Evolutionary conservation across 1,140 invertebrate species (phyloP), one percentile per base, ranked within the genome.

Genomic region (Dendrolimus kikuchii): DNA sequence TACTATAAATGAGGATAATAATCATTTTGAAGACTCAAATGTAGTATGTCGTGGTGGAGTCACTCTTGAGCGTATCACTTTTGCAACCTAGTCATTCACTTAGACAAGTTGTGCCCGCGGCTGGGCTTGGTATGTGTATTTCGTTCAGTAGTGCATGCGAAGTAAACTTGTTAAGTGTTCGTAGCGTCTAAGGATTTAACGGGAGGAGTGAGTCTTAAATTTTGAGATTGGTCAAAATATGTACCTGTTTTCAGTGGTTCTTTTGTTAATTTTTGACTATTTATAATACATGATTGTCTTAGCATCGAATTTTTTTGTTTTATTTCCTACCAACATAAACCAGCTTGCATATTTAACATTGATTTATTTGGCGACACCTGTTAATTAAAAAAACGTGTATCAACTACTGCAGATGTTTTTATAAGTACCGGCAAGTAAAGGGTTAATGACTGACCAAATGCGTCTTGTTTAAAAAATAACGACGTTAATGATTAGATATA

Each of bases 211-310:
- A 77, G 68, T 78, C 67, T 79, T 78, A 74, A 85, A 81, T 80
- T 84, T 68, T 71, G 80, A 86, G 79, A 83, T 81, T 81, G 78
- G 77, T 77, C 23, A 77, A 81, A 60, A 69, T 71, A 77, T 79
- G 82, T 86, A 86, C 82, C 82, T 86, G 80, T 83, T 83, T 83
- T 81, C 78, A 79, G 68, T 79, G 78, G 76, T 83, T 85, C 74
- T 81, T 86, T 83, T 83, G 78, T 86, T 83, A 77, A 74, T 86
- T 81, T 86, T 86, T 83, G 80, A 86, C 75, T 86, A 86, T 86
- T 86, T 86, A 86, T 82, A 85, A 81, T 83, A 85, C 77, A 85
- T 81, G 72, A 86, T 86, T 83, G 78, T 83, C 82, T 80, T 86
- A 86, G 80, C 77, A 82, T 81, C 73, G 23, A 23, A 3, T 64